These are phyloP conservation scores for Seriola dumerili DNA, from an alignment of 2,113 vertebrate species.

Conservation along the genomic window DNA sequence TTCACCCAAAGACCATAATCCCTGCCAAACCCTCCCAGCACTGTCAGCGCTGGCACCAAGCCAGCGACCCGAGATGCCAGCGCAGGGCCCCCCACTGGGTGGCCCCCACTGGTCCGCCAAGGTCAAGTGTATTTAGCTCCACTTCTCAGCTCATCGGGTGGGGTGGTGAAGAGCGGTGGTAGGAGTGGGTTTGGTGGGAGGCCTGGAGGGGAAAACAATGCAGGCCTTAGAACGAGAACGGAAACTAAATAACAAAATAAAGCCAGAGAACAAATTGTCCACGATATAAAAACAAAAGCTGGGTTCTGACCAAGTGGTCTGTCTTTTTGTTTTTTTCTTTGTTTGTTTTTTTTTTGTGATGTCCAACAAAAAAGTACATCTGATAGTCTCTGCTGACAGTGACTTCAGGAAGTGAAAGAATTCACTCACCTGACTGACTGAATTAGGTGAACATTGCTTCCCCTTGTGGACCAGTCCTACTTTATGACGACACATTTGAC, in stretches of 20 bases:
- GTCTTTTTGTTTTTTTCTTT: not conserved
- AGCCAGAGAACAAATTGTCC: not conserved
- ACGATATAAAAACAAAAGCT: constrained; percentile 7
- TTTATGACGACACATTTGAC: too few relatives aligned
- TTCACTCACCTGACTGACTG: too few relatives aligned
- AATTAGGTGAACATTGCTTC: too few relatives aligned
- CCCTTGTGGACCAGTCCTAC: too few relatives aligned
- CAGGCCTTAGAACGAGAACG: not conserved
- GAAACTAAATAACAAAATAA: constrained; percentile 15
- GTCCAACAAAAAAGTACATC: too few relatives aligned
- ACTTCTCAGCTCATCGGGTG: constrained; percentile 51
- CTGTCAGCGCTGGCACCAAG: constrained; percentile 64
- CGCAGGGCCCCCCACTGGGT: constrained; percentile 39
- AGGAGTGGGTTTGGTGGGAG: constrained; percentile 36
- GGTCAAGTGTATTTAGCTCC: constrained; percentile 83
- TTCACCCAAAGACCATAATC: constrained; percentile 76
- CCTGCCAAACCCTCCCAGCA: constrained; percentile 77
- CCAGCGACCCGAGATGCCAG: constrained; percentile 65
- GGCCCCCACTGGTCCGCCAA: constrained; percentile 74
- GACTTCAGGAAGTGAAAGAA: too few relatives aligned
- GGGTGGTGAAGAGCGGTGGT: constrained; percentile 18
- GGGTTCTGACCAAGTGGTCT: not conserved
- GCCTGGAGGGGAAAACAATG: constrained; percentile 26
- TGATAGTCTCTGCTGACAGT: too few relatives aligned
- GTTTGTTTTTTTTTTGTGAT: not conserved